A percentile compares a stretch with the other conserved stretches of the same genome.
phyloP scores from a whole-genome alignment of 2,113 vertebrate genomes.

The Prolemur simus region DNA sequence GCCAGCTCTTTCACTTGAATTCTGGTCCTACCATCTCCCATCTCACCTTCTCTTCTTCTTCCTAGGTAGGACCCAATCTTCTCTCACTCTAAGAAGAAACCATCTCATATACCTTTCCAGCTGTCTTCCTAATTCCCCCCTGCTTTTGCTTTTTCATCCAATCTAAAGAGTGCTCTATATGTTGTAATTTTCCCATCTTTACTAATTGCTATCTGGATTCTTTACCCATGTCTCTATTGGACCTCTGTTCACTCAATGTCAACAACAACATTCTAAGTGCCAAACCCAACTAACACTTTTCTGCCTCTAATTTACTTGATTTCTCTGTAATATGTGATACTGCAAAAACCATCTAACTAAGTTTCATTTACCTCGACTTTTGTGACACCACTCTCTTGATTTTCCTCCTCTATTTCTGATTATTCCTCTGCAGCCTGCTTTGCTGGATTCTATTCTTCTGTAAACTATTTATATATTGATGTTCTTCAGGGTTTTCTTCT shows the following conservation, averaged over 20 bases:
- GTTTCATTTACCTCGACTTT: conserved; percentile 5
- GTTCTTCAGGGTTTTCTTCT: background rate
- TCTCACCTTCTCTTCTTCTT: background rate
- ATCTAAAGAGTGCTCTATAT: background rate
- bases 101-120: background rate
- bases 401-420: background rate
- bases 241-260: background rate
- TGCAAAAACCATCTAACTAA: background rate
- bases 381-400: background rate
- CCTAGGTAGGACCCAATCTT: background rate
- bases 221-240: background rate
- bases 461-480: background rate
- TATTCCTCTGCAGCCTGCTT: background rate
- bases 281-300: background rate
- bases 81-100: background rate
- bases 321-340: background rate
- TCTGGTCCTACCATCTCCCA: background rate
- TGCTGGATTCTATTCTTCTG: background rate
- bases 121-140: background rate
- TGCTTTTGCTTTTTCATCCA: background rate
- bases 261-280: background rate
- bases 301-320: background rate
- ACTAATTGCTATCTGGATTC: background rate
- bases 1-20: background rate
- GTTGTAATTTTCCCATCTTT: background rate